Conservation (phyloP, 2,797 vertebrate species). For the Hydrolagus colliei region DNA sequence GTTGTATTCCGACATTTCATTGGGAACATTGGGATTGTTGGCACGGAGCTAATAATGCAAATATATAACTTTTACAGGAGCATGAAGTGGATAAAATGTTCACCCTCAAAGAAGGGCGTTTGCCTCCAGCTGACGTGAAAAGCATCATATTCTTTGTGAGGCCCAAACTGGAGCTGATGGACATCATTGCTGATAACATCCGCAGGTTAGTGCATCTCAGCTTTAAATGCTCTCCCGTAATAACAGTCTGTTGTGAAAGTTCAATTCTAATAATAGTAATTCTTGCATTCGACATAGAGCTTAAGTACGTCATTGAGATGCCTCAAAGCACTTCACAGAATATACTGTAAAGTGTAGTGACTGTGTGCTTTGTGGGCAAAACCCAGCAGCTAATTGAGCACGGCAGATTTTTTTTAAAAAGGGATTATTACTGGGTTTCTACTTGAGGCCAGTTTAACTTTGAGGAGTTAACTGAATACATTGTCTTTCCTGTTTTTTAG, state of each 20-base stretch:
- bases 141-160: slow-evolving; percentile 95
- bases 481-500: slow-evolving; percentile 44
- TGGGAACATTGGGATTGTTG: background rate
- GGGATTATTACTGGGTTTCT: too few relatives aligned
- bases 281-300: too few relatives aligned
- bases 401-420: too few relatives aligned
- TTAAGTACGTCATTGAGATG: too few relatives aligned
- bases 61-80: slow-evolving; percentile 59
- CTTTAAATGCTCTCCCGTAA: background rate
- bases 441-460: too few relatives aligned
- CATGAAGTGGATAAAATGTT: slow-evolving; percentile 99
- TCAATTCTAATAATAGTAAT: too few relatives aligned
- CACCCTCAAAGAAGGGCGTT: slow-evolving; percentile 79
- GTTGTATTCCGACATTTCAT: background rate
- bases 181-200: slow-evolving; percentile 89
- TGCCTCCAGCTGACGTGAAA: slow-evolving; percentile 84
- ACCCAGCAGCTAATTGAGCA: too few relatives aligned
- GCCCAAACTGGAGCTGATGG: slow-evolving; percentile 89
- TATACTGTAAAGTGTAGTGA: too few relatives aligned
- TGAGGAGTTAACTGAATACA: background rate
- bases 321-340: too few relatives aligned
- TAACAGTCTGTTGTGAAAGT: too few relatives aligned
- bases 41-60: background rate
- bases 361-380: too few relatives aligned
- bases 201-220: slow-evolving; percentile 58